Base-by-base conservation (phyloP, 2,888 invertebrate genomes). In the Pseudeuparius sepicola region DNA sequence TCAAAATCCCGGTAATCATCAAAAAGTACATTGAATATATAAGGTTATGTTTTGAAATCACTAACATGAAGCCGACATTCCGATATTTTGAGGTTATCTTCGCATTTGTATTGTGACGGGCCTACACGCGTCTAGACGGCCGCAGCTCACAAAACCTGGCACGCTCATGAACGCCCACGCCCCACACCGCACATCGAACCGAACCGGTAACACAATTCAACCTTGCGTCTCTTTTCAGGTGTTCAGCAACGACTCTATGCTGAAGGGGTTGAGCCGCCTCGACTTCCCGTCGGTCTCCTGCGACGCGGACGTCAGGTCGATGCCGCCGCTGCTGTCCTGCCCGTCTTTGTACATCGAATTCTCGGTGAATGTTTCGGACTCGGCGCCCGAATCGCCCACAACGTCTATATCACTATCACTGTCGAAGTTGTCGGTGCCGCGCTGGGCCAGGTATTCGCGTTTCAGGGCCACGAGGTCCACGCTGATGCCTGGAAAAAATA, bases 401-500 rank as follows among this genome's bases (percentile, higher is more conserved):
- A 87, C 87, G 60, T 87, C 87, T 48, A 87, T 87, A 65, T 80
- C 78, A 59, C 77, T 74, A 52, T 78, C 78, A 33, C 78, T 78
- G 49, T 56, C 57, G 17, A 45, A 10, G 6, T 29, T 61, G 36
- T 61, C 71, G 47, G 73, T 71, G 45, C 78, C 70, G 50, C 79
- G 78, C 60, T 85, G 85, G 7, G 82, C 78, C 51, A 89, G 73
- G 68, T 88, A 88, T 59, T 90, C 89, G 28, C 83, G 70, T 51
- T 84, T 79, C 31, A 90, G 65, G 3, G 88, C 83, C 52, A 87
- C 84, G 42, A 90, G 64, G 60, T 89, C 88, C 13, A 90, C 89
- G 11, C 84, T 77, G 53, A 90, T 87, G 48, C 90, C 43, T 43
- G 34, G 6, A 40, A 39, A 4, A 31, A 34, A 28, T 14, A 18